Evolutionary conservation across 2,113 vertebrate genomes (phyloP).

Genomic region (Trachemys scripta): DNA sequence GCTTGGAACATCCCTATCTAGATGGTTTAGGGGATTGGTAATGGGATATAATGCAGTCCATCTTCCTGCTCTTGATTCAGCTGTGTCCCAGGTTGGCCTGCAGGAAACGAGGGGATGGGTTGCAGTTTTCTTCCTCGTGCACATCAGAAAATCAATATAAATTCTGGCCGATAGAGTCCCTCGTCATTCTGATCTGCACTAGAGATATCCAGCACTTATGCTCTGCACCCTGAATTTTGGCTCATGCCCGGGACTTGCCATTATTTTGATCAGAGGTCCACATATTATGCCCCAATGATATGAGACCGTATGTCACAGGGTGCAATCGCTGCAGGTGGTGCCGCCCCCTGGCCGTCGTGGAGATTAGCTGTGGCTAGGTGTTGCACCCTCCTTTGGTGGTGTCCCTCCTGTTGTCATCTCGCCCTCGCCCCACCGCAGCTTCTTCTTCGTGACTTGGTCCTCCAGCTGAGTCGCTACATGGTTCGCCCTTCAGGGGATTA

Average conservation of each 20-base stretch:
- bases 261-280: background rate
- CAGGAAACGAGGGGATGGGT: accelerated
- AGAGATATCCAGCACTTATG: background rate
- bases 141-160: background rate
- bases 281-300: background rate
- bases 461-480: no score
- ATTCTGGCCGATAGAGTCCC: background rate
- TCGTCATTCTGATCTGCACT: background rate
- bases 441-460: no score
- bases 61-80: accelerated
- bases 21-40: background rate
- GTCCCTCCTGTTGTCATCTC: no score
- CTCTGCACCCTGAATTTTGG: background rate
- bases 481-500: no score
- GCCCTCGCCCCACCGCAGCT: no score
- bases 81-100: background rate
- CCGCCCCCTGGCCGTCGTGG: no score
- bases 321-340: no score
- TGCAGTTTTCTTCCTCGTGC: background rate
- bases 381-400: no score
- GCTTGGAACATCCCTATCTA: background rate
- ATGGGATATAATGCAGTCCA: background rate
- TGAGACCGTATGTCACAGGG: background rate
- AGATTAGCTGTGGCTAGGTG: no score
- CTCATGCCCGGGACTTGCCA: background rate